These are phyloP conservation scores for Adineta ricciae DNA, from an alignment of 2,888 invertebrate species.

Conservation along the genomic window DNA sequence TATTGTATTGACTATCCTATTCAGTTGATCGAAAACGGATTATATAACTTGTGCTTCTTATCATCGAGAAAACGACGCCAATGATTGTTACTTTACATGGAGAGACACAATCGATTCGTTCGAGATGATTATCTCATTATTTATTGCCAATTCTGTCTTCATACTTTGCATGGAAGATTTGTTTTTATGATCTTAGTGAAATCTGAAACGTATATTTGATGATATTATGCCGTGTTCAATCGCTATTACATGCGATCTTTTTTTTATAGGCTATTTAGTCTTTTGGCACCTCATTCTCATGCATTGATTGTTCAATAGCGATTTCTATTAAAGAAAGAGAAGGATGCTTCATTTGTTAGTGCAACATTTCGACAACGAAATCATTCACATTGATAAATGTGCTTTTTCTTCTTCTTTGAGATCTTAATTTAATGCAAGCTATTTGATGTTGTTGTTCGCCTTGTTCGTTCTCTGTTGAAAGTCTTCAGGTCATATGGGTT, in stretches of 20 bases:
- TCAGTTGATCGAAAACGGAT: neutral
- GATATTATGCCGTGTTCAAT: neutral
- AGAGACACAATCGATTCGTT: neutral
- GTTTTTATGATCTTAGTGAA: neutral
- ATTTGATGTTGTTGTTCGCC: neutral
- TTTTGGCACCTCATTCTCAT: no score
- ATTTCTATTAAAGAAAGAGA: no score
- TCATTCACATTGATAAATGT: no score
- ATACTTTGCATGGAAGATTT: no score
- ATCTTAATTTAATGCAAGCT: neutral
- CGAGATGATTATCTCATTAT: no score
- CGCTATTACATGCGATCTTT: neutral
- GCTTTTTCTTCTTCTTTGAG: no score
- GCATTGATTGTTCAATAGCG: no score
- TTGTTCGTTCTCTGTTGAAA: neutral
- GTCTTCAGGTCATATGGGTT: neutral
- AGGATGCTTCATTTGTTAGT: no score
- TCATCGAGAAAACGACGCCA: neutral
- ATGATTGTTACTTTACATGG: neutral
- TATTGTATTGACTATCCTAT: conserved; percentile 7
- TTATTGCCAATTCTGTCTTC: no score
- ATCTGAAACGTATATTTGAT: neutral
- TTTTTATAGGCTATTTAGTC: neutral
- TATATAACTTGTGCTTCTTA: neutral
- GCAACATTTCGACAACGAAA: no score